Base-by-base conservation (phyloP, 1,140 invertebrate genomes). In the Trichonephila clavipes region DNA sequence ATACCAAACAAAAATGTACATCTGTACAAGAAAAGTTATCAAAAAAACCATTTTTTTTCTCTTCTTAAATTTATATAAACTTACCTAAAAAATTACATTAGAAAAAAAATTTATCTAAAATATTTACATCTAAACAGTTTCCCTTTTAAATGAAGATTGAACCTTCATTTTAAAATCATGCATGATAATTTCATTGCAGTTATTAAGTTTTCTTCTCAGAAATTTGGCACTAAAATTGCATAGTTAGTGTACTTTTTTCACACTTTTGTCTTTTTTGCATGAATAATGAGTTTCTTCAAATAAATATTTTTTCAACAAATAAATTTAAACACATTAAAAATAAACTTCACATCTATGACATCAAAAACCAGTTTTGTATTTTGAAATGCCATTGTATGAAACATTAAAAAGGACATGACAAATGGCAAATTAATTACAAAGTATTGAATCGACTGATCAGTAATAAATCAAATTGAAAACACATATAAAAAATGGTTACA, bases 351-450 rank as follows among this genome's bases (percentile, higher is more conserved):
- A 40, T 34, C 28, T 12, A 77, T 18, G 16, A 28, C 69, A 40
- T 72, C 16, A 72, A 18, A 51, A 77, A 77, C 69, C 69, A 77
- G 69, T 77, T 77, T 77, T 77, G 69, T 77, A 77, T 77, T 77
- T 77, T 77, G 40, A 77, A 34, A 77, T 77, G 28, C 69, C 18
- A 77, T 34, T 10, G 2, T 77, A 34, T 34, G 28, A 77, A 77
- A 77, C 69, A 34, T 6, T 34, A 18, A 77, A 28, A 28, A 18
- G 28, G 28, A 77, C 18, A 77, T 2, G 14, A 77, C 12, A 77
- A 14, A 72, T 19, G 6, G 61, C 61, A 34, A 28, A 77, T 28
- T 40, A 14, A 28, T 28, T 14, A 77, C 34, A 34, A 77, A 77
- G 34, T 77, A 69, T 12, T 24, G 51, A 51, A 12, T 51, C 51